Percentiles rank a stretch among this genome's conserved stretches.
phyloP scores from a whole-genome alignment of 2,113 vertebrate species.

The Ictidomys tridecemlineatus region DNA sequence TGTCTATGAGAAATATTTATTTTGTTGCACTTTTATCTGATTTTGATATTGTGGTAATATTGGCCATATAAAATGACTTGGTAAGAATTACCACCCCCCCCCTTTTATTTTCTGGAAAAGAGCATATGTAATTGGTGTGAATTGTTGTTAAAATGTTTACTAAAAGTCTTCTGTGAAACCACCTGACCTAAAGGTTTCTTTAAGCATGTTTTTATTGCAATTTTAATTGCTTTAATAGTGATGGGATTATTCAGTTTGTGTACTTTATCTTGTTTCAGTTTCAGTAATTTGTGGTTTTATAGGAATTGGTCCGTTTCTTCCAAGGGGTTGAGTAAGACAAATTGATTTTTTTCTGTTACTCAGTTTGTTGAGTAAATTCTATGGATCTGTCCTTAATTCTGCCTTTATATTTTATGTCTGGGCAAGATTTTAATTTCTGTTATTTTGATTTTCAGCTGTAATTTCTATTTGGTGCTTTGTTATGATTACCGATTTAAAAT shows the following conservation, averaged over 20 bases:
- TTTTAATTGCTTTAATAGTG: not conserved
- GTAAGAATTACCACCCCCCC: accelerated
- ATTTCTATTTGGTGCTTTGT: not conserved
- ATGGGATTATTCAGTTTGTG: not conserved
- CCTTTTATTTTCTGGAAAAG: not conserved
- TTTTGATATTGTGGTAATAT: not conserved
- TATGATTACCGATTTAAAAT: not conserved
- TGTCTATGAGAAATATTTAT: not conserved
- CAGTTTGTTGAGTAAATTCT: not conserved
- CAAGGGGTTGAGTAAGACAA: slow-evolving; percentile 19
- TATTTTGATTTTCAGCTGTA: not conserved
- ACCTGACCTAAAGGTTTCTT: not conserved
- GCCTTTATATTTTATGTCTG: not conserved
- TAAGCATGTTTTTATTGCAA: not conserved
- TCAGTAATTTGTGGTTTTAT: not conserved
- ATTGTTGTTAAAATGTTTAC: not conserved
- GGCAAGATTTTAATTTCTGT: not conserved
- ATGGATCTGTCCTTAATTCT: not conserved
- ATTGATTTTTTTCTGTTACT: not conserved
- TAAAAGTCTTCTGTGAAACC: not conserved
- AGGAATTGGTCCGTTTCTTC: not conserved
- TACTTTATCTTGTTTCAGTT: not conserved
- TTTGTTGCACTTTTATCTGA: not conserved
- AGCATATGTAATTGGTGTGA: not conserved
- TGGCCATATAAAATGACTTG: not conserved